Conservation (phyloP, 2,797 vertebrate species). For the Ceyx erithaca region DNA sequence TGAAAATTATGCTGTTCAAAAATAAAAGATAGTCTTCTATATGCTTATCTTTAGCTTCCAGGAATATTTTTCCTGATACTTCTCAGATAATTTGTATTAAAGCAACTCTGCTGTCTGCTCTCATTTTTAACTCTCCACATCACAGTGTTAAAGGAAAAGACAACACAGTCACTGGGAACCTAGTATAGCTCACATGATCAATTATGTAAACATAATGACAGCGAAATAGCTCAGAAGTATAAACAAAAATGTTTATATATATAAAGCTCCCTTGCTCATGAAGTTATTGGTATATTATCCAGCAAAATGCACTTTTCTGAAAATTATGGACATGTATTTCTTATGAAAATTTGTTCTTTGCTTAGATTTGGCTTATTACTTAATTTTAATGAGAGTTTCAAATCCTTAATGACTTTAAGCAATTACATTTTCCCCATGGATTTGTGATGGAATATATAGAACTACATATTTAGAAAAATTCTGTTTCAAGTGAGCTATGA, state of each 20-base stretch:
- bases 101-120: slow-evolving; percentile 20
- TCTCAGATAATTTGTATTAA: slow-evolving; percentile 20
- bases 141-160: slow-evolving; percentile 27
- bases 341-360: background rate
- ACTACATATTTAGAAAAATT: background rate
- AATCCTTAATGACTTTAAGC: background rate
- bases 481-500: background rate
- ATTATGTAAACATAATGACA: slow-evolving; percentile 10
- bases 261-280: background rate
- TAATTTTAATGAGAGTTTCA: background rate
- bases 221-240: slow-evolving; percentile 25
- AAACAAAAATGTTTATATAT: slow-evolving; percentile 9
- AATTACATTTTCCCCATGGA: background rate
- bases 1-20: slow-evolving; percentile 9
- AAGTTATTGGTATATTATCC: background rate
- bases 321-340: background rate
- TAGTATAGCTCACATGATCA: slow-evolving; percentile 21
- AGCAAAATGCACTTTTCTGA: background rate
- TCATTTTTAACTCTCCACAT: slow-evolving; percentile 30
- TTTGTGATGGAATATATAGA: background rate
- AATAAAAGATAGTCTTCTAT: slow-evolving; percentile 27
- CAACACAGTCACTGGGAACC: slow-evolving; percentile 18
- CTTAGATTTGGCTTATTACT: background rate
- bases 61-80: slow-evolving; percentile 32
- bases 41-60: slow-evolving; percentile 6